Evolutionary conservation across 2,888 invertebrate species (phyloP).

Genomic region (Microctonus brassicae): DNA sequence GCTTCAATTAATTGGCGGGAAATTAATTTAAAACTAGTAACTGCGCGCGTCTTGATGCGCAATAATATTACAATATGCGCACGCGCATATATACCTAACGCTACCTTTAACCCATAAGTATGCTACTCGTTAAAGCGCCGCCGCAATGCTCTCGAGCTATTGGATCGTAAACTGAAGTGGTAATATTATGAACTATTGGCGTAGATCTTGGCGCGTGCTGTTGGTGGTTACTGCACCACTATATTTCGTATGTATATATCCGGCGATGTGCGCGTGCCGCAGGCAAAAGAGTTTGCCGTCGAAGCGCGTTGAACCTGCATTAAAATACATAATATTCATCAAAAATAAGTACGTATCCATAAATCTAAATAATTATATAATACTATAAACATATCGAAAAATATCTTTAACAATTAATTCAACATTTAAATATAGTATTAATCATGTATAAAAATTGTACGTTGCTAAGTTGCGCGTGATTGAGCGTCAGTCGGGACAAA

Average conservation of each 20-base stretch:
- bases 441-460: background rate
- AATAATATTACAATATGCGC: background rate
- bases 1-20: background rate
- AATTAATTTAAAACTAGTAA: background rate
- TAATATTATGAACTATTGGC: constrained; percentile 11
- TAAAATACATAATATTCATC: background rate
- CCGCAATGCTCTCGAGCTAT: constrained; percentile 7
- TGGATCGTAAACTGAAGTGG: background rate
- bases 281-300: background rate
- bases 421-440: background rate
- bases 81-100: background rate
- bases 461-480: constrained; percentile 2
- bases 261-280: background rate
- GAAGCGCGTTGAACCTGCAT: constrained; percentile 1
- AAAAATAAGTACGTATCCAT: background rate
- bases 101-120: background rate
- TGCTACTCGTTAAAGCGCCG: background rate
- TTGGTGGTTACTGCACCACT: background rate
- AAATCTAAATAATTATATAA: background rate
- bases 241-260: background rate
- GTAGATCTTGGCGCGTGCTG: constrained; percentile 18
- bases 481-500: background rate
- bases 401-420: background rate
- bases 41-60: background rate
- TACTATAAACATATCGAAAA: background rate